These are phyloP conservation scores for Falco punctatus DNA, from an alignment of 2,113 vertebrate species.

Conservation along the genomic window DNA sequence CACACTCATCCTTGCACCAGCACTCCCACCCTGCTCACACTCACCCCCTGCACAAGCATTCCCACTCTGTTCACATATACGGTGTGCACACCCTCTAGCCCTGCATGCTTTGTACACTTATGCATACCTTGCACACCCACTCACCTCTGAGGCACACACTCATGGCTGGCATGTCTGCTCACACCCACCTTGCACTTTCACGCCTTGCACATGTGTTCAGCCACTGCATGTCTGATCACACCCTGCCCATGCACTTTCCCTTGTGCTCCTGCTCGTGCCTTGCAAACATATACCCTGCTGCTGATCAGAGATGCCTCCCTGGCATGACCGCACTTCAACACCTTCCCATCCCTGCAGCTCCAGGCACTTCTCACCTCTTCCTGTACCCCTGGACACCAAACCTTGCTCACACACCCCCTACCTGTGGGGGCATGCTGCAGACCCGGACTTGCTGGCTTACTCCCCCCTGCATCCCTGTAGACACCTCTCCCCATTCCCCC, in stretches of 20 bases:
- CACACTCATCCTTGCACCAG: neutral
- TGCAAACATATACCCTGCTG: rapidly evolving
- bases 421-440: rapidly evolving
- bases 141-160: neutral
- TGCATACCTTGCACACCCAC: neutral
- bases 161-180: rapidly evolving
- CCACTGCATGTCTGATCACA: rapidly evolving
- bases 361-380: neutral
- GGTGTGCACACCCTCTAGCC: rapidly evolving
- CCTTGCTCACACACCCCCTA: no score
- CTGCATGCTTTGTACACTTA: no score
- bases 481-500: neutral
- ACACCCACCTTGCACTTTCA: neutral
- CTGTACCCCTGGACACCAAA: neutral
- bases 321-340: rapidly evolving
- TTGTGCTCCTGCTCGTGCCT: rapidly evolving
- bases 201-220: rapidly evolving
- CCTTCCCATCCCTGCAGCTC: rapidly evolving
- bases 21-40: neutral
- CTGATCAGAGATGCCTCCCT: rapidly evolving
- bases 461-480: rapidly evolving
- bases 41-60: neutral
- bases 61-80: neutral
- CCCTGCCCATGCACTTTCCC: neutral
- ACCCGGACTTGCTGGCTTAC: rapidly evolving